A percentile compares a stretch with the other conserved stretches of the same genome.
Evolutionary conservation across 2,113 vertebrate species (phyloP).

Genomic region (Centropristis striata): DNA sequence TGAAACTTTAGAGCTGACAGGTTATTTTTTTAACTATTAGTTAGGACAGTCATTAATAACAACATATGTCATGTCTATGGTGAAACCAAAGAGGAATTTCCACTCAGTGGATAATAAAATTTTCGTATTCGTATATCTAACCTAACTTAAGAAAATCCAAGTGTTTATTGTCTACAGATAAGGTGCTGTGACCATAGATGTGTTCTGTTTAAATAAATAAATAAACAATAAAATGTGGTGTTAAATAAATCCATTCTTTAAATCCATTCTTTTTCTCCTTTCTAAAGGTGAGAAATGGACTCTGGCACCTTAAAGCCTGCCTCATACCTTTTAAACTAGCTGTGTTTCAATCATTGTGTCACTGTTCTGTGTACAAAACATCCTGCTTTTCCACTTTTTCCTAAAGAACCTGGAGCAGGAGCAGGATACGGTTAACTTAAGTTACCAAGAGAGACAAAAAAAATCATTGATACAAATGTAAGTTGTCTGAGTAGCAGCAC

Average conservation of each 20-base stretch:
- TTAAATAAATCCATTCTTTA: slow-evolving; percentile 11
- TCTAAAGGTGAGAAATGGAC: slow-evolving; percentile 17
- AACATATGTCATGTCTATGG: too few relatives aligned
- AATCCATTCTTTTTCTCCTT: neutral
- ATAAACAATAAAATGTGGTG: neutral
- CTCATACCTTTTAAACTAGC: slow-evolving; percentile 9
- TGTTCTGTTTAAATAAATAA: neutral
- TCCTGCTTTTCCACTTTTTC: slow-evolving; percentile 18
- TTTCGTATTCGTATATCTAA: too few relatives aligned
- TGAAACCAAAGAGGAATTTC: too few relatives aligned
- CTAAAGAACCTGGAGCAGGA: slow-evolving; percentile 24
- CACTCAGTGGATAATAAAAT: too few relatives aligned
- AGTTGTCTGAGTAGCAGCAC: slow-evolving; percentile 45
- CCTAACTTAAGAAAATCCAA: neutral
- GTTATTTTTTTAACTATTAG: neutral
- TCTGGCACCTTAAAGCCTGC: slow-evolving; percentile 50
- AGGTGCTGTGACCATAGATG: slow-evolving; percentile 2
- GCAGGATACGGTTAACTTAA: slow-evolving; percentile 62
- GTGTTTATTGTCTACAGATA: slow-evolving; percentile 28
- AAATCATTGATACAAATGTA: slow-evolving; percentile 41
- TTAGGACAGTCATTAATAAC: slow-evolving; percentile 5
- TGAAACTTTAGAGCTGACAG: neutral
- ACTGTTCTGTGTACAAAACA: slow-evolving; percentile 75
- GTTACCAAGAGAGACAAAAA: slow-evolving; percentile 48
- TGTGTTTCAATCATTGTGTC: slow-evolving; percentile 63